Evolutionary conservation across 2,888 invertebrate genomes (phyloP), one percentile per base, ranked within the genome.

Genomic region (Panzeria rudis): DNA sequence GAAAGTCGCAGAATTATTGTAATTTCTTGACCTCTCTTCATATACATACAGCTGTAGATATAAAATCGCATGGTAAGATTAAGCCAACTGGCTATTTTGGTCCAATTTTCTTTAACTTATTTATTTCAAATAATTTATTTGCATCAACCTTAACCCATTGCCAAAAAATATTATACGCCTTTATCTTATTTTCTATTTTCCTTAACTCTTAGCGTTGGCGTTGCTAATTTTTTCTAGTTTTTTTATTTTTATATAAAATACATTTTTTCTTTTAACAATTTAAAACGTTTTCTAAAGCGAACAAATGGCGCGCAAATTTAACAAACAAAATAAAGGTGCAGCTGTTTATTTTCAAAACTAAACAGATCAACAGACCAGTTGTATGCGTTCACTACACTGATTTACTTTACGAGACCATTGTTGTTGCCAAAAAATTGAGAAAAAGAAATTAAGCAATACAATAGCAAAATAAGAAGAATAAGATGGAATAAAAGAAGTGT

Each of bases 371-470:
- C 29, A 80, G 61, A 11, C 15, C 54, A 15, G 5, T 17, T 68
- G 41, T 52, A 44, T 68, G 32, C 50, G 20, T 50, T 35, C 52
- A 54, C 69, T 54, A 44, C 25, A 69, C 76, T 73, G 83, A 83
- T 83, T 83, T 83, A 78, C 54, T 83, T 78, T 59, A 29, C 29
- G 54, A 76, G 23, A n/a, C 68, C 47, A 54, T 83, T 83, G 83
- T 79, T 79, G 62, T 84, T 75, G 83, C 77, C 68, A 83, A 83
- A 72, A 44, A 44, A 79, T 44, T 23, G 25, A 61, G 61, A 38
- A 23, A 73, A 61, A 17, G 50, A 44, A 76, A 72, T 59, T 47
- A 64, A 35, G 3, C 32, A 17, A 59, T 17, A 56, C 80, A 73
- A 80, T 80, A 56, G 56, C 3, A 38, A 29, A 41, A 23, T 56